Evolutionary conservation across 2,888 invertebrate genomes (phyloP).

Genomic region (Epinotia nisella): DNA sequence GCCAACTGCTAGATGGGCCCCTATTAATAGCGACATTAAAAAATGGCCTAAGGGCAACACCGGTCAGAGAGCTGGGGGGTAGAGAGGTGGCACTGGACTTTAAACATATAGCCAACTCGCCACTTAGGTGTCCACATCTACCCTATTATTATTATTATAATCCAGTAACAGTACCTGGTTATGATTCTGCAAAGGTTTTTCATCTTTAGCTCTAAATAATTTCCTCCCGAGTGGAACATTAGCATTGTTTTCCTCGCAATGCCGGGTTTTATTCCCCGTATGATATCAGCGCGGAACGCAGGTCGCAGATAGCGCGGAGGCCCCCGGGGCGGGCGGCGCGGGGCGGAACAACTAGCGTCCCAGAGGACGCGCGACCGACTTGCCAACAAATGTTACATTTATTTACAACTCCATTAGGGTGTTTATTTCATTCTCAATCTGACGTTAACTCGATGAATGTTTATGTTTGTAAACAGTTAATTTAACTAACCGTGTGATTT

Average conservation of each 20-base stretch:
- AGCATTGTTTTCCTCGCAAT: constrained; percentile 1
- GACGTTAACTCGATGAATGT: background rate
- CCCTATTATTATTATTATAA: too few relatives aligned
- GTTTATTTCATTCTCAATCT: constrained; percentile 11
- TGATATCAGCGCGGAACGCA: background rate
- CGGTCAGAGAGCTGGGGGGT: too few relatives aligned
- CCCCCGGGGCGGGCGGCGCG: background rate
- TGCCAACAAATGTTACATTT: constrained; percentile 28
- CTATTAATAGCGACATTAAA: too few relatives aligned
- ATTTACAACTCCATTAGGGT: constrained; percentile 25
- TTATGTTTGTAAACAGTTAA: constrained; percentile 25
- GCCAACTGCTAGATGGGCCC: too few relatives aligned
- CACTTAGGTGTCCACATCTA: too few relatives aligned
- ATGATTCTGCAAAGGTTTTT: background rate
- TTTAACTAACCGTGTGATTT: constrained; percentile 41
- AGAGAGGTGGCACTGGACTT: too few relatives aligned
- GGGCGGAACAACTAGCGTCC: background rate
- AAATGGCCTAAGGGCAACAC: too few relatives aligned
- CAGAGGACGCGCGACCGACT: constrained; percentile 19
- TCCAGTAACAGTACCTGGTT: too few relatives aligned
- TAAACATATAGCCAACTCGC: too few relatives aligned
- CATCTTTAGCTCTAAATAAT: background rate
- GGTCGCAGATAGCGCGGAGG: background rate
- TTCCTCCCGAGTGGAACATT: background rate
- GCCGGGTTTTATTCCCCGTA: background rate